Conservation (phyloP, 2,888 invertebrate genomes). For the Meghimatium bilineatum region DNA sequence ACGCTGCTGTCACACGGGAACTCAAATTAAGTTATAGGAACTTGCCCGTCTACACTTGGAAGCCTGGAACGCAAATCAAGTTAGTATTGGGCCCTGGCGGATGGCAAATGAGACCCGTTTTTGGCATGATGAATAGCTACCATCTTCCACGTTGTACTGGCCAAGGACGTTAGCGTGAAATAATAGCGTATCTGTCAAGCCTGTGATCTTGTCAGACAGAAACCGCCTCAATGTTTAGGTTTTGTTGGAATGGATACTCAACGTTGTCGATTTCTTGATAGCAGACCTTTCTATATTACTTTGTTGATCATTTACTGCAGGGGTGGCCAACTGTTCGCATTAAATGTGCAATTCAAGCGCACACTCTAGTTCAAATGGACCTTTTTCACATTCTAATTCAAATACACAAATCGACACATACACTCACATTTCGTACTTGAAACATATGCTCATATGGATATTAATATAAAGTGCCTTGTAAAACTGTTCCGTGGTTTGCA, state of each 20-base stretch:
- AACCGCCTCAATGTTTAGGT: neutral
- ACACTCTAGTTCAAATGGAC: too few species aligned
- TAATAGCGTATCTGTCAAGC: neutral
- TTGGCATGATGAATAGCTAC: conserved; percentile 10
- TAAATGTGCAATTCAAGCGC: too few species aligned
- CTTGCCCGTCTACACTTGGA: conserved; percentile 17
- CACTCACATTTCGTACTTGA: too few species aligned
- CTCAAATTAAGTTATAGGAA: conserved; percentile 12
- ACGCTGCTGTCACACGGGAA: neutral
- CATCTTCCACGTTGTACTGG: neutral
- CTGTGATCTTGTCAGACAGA: neutral
- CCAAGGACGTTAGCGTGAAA: neutral
- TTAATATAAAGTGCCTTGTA: too few species aligned
- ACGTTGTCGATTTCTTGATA: too few species aligned
- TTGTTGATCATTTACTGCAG: too few species aligned
- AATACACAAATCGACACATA: too few species aligned
- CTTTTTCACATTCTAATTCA: too few species aligned
- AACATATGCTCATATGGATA: too few species aligned
- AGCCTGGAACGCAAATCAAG: conserved; percentile 9
- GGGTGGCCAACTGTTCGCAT: too few species aligned
- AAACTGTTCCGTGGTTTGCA: too few species aligned
- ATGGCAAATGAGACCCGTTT: conserved; percentile 15
- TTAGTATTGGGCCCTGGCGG: neutral
- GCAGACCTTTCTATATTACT: too few species aligned
- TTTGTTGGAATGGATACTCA: neutral